These are phyloP conservation scores for Anthophora plumipes DNA, from an alignment of 2,888 invertebrate species.

Conservation along the genomic window DNA sequence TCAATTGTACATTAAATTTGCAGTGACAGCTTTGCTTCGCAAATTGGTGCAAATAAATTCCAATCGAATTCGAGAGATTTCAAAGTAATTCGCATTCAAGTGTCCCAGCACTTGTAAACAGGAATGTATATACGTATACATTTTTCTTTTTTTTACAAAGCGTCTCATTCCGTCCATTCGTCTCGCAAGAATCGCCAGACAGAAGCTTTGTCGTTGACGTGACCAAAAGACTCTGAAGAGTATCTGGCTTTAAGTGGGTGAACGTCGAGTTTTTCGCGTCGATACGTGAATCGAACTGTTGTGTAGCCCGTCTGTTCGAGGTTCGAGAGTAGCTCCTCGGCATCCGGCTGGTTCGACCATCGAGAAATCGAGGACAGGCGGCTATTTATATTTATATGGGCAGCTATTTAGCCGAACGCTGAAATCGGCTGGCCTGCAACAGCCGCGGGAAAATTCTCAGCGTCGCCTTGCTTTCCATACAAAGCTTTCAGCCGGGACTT, in stretches of 20 bases:
- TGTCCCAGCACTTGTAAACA: too few species aligned
- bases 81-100: too few species aligned
- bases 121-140: background rate
- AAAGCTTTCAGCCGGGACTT: constrained; percentile 26
- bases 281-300: constrained; percentile 59
- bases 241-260: constrained; percentile 1
- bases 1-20: too few species aligned
- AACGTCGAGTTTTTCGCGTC: constrained; percentile 37
- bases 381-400: constrained; percentile 65
- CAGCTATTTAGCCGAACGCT: constrained; percentile 56
- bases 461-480: constrained; percentile 34
- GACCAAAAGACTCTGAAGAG: background rate
- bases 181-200: constrained; percentile 11
- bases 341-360: constrained; percentile 60
- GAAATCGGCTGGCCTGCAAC: constrained; percentile 34
- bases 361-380: constrained; percentile 67
- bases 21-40: too few species aligned
- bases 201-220: constrained; percentile 1
- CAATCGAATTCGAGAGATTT: too few species aligned
- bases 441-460: constrained; percentile 61
- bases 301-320: constrained; percentile 39
- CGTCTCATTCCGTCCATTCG: background rate
- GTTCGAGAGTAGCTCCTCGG: constrained; percentile 51
- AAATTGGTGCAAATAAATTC: too few species aligned
- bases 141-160: background rate